Evolutionary conservation across 2,113 vertebrate species (phyloP).

Genomic region (Ammodytes dubius): DNA sequence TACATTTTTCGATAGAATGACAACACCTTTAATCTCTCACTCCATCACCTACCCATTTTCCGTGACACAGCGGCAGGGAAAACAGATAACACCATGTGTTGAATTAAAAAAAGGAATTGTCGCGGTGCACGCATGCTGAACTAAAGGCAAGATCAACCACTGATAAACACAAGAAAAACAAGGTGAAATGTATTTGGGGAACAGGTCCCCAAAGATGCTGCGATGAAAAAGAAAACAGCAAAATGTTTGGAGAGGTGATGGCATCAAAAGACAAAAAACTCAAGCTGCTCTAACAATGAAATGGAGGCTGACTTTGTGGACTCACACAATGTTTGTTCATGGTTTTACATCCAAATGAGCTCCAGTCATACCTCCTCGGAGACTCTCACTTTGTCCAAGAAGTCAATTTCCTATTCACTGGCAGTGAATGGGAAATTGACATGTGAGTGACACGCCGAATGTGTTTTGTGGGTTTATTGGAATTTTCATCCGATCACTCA

Average conservation of each 20-base stretch:
- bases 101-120: neutral
- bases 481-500: conserved; percentile 57
- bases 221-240: conserved; percentile 1
- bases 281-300: conserved; percentile 57
- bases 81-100: conserved; percentile 17
- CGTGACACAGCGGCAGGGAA: conserved; percentile 27
- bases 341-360: conserved; percentile 76
- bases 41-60: conserved; percentile 25
- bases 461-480: conserved; percentile 59
- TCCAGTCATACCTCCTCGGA: conserved; percentile 43
- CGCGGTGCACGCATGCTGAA: neutral
- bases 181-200: conserved; percentile 14
- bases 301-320: conserved; percentile 57
- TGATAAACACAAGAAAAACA: conserved; percentile 28
- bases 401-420: conserved; percentile 66
- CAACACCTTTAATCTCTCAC: conserved; percentile 36
- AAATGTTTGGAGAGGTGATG: conserved; percentile 47
- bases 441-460: conserved; percentile 61
- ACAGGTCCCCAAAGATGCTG: conserved; percentile 7
- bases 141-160: neutral
- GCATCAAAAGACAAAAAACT: conserved; percentile 51
- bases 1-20: conserved; percentile 41
- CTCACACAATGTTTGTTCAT: conserved; percentile 63
- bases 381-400: conserved; percentile 71
- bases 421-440: conserved; percentile 60